Evolutionary conservation across 2,888 invertebrate genomes (phyloP).

Genomic region (Acleris holmiana): DNA sequence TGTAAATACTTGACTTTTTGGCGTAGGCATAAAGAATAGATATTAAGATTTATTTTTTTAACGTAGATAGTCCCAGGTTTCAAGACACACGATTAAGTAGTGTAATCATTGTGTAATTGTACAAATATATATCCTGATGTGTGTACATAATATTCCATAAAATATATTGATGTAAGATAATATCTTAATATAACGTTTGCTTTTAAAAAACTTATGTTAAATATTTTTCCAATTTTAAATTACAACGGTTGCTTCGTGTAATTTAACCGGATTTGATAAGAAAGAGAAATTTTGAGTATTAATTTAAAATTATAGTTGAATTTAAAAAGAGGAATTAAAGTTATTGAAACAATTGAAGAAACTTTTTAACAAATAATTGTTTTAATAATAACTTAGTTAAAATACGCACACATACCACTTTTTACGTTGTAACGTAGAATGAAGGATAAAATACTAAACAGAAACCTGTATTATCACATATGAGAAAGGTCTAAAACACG

Average conservation of each 20-base stretch:
- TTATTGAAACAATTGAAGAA: too few species aligned
- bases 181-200: constrained; percentile 12
- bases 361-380: too few species aligned
- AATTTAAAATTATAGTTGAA: too few species aligned
- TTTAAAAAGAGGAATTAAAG: too few species aligned
- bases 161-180: constrained; percentile 11
- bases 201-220: constrained; percentile 43
- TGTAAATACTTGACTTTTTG: constrained; percentile 41
- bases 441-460: too few species aligned
- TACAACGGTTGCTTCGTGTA: constrained; percentile 25
- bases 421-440: too few species aligned
- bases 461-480: too few species aligned
- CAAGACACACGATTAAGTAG: constrained; percentile 51
- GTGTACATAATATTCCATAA: constrained; percentile 36
- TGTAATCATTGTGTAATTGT: constrained; percentile 22
- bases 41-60: constrained; percentile 73
- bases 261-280: constrained; percentile 38
- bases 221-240: constrained; percentile 47
- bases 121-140: constrained; percentile 18
- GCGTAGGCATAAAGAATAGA: constrained; percentile 8
- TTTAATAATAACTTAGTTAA: too few species aligned
- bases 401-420: too few species aligned
- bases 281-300: constrained; percentile 3
- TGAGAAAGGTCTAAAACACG: too few species aligned
- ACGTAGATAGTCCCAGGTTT: constrained; percentile 63